Conservation (phyloP, 2,888 invertebrate species). For the Aspidiotus rigidus region DNA sequence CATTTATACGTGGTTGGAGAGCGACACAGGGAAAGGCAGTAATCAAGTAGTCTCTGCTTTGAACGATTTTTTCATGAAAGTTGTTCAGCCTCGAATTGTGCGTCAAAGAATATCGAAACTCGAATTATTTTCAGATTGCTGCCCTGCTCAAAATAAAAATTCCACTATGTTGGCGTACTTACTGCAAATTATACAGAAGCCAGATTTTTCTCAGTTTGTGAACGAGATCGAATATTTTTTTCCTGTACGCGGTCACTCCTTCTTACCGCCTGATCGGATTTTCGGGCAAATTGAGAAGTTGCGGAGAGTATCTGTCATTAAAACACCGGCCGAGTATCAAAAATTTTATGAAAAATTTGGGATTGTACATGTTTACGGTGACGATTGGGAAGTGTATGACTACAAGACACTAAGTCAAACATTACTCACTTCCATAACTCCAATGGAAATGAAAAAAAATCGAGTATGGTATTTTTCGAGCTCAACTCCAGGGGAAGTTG, state of each 20-base stretch:
- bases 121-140: neutral
- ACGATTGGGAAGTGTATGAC: neutral
- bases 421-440: neutral
- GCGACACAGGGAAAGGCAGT: neutral
- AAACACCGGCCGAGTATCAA: neutral
- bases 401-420: neutral
- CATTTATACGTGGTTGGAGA: conserved; percentile 5
- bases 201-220: neutral
- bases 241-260: neutral
- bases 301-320: neutral
- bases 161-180: neutral
- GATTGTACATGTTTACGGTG: neutral
- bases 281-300: conserved; percentile 5
- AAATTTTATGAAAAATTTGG: neutral
- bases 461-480: neutral
- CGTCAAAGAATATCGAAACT: neutral
- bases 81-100: neutral
- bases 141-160: conserved; percentile 6
- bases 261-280: neutral
- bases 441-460: neutral
- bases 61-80: neutral
- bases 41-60: neutral
- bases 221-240: neutral
- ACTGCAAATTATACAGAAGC: neutral
- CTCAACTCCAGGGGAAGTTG: neutral